These are phyloP conservation scores for Hycleus phaleratus DNA, from an alignment of 1,140 invertebrate genomes.

Conservation along the genomic window DNA sequence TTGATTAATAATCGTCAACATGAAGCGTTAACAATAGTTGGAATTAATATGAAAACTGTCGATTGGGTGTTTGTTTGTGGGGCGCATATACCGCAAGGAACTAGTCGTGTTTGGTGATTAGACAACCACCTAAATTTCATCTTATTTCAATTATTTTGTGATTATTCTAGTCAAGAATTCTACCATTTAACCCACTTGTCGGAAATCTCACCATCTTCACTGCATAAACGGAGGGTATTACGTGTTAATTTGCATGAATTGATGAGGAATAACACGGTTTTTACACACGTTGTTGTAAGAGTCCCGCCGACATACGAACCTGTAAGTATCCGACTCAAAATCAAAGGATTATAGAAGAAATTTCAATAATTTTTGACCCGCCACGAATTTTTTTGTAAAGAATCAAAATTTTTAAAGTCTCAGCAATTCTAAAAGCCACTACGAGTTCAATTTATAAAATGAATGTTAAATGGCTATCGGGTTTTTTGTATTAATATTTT, in stretches of 20 bases:
- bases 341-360: too few relatives aligned
- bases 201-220: slow-evolving; percentile 44
- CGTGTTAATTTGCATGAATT: slow-evolving; percentile 56
- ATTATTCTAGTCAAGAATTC: slow-evolving; percentile 49
- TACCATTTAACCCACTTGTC: slow-evolving; percentile 59
- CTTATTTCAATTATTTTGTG: neutral
- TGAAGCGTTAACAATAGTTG: slow-evolving; percentile 49
- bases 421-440: too few relatives aligned
- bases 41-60: slow-evolving; percentile 52
- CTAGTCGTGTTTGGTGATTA: slow-evolving; percentile 55
- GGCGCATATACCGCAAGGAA: slow-evolving; percentile 44
- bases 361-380: too few relatives aligned
- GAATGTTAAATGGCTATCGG: too few relatives aligned
- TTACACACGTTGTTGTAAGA: slow-evolving; percentile 65
- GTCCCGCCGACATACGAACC: slow-evolving; percentile 52
- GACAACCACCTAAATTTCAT: neutral
- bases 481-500: too few relatives aligned
- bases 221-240: slow-evolving; percentile 47
- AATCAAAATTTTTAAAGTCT: too few relatives aligned
- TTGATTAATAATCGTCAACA: slow-evolving; percentile 46
- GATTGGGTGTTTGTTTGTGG: slow-evolving; percentile 70
- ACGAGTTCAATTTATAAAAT: too few relatives aligned
- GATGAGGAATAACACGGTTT: slow-evolving; percentile 44
- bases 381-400: too few relatives aligned
- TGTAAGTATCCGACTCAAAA: slow-evolving; percentile 39